A percentile compares a stretch with the other conserved stretches of the same genome.
Conservation (phyloP, 2,113 vertebrate genomes). For the Brachyistius frenatus region DNA sequence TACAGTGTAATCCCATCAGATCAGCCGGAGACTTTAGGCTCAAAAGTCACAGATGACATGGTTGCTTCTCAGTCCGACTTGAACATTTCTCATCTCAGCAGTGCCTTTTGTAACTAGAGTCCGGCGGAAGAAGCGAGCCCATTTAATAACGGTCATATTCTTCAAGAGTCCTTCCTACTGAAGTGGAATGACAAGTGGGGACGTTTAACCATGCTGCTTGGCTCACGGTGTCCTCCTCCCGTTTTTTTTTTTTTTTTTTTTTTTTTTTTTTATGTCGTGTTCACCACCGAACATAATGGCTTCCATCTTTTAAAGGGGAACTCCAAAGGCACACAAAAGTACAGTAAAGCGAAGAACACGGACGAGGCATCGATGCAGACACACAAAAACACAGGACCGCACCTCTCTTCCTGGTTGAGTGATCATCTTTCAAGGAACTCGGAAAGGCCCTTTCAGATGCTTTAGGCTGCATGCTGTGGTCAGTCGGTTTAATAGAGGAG, state of each 20-base stretch:
- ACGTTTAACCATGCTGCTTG: conserved; percentile 32
- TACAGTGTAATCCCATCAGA: conserved; percentile 63
- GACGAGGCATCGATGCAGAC: neutral
- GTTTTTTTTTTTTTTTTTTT: conserved; percentile 54
- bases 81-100: conserved; percentile 22
- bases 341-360: neutral
- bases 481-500: conserved; percentile 42
- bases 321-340: neutral
- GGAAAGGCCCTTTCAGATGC: conserved; percentile 16
- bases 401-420: conserved; percentile 24
- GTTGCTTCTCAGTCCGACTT: conserved; percentile 27
- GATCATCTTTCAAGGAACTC: conserved; percentile 34
- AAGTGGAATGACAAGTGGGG: conserved; percentile 41
- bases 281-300: conserved; percentile 32
- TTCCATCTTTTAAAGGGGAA: conserved; percentile 41
- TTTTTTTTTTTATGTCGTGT: conserved; percentile 54
- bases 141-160: conserved; percentile 26
- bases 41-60: conserved; percentile 28
- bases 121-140: conserved; percentile 7
- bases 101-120: conserved; percentile 20
- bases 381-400: neutral
- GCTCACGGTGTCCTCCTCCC: conserved; percentile 30
- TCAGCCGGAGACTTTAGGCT: conserved; percentile 48
- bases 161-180: neutral
- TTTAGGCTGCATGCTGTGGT: conserved; percentile 27